Conservation (phyloP, 2,797 vertebrate genomes). For the Halcyon chelicuti region DNA sequence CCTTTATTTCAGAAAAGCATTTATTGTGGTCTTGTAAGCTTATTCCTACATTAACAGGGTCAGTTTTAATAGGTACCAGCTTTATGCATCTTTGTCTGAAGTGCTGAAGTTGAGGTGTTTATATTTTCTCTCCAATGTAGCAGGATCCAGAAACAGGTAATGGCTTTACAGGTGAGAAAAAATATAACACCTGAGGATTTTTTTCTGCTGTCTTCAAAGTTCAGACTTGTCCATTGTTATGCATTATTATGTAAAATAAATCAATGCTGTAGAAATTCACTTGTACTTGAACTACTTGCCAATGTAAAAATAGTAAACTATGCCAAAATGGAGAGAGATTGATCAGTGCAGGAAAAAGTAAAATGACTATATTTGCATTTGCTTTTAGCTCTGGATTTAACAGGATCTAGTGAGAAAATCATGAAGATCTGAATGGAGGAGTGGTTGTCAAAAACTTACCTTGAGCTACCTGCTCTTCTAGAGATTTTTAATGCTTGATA, state of each 20-base stretch:
- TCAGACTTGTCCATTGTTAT: slow-evolving; percentile 3
- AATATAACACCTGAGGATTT: slow-evolving; percentile 55
- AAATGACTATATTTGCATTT: background rate
- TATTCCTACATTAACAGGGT: background rate
- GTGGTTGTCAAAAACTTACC: background rate
- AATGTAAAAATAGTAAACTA: slow-evolving; percentile 44
- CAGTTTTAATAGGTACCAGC: background rate
- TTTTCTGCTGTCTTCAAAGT: slow-evolving; percentile 36
- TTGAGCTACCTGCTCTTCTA: background rate
- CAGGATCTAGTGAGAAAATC: background rate
- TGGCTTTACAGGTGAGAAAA: slow-evolving; percentile 59
- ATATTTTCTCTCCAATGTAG: background rate
- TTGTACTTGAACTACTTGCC: slow-evolving; percentile 65
- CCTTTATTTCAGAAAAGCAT: background rate
- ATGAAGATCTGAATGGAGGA: background rate
- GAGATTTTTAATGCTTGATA: slow-evolving; percentile 17
- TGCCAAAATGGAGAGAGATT: slow-evolving; percentile 16
- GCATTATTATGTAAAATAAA: slow-evolving; percentile 22
- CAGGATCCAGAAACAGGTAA: slow-evolving; percentile 32
- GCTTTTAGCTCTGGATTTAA: slow-evolving; percentile 30
- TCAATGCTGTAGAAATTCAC: slow-evolving; percentile 48
- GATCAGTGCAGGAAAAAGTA: background rate
- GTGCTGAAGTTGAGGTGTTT: slow-evolving; percentile 27
- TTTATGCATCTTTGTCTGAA: slow-evolving; percentile 6
- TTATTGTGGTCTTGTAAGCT: background rate